Conservation (phyloP, 2,113 vertebrate species). For the Baryphthengus martii region DNA sequence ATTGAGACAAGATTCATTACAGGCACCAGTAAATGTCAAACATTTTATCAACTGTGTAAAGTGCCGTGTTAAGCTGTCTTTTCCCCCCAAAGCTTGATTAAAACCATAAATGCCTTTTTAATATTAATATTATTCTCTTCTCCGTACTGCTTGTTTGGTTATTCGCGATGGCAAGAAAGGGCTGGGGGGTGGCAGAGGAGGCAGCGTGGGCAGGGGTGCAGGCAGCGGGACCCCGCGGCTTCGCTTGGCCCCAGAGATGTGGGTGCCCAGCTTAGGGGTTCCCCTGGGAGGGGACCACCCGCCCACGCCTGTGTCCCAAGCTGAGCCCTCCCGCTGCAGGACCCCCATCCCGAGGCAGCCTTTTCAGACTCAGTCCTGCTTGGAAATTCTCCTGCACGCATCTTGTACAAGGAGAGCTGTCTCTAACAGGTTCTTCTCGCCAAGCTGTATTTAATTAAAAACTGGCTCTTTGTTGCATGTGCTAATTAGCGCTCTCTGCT, state of each 20-base stretch:
- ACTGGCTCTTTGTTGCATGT: background rate
- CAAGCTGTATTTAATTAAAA: conserved; percentile 56
- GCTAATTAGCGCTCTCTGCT: conserved; percentile 45
- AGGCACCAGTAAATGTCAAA: conserved; percentile 72
- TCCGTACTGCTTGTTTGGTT: background rate
- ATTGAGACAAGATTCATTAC: conserved; percentile 60
- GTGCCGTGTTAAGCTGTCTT: conserved; percentile 54
- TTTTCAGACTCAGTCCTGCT: background rate
- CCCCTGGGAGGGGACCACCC: too few relatives aligned
- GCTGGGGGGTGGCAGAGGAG: background rate
- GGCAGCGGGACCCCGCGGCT: rapidly evolving
- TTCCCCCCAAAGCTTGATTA: conserved; percentile 61
- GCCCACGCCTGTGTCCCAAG: background rate
- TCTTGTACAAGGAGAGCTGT: background rate
- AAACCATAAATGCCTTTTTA: conserved; percentile 63
- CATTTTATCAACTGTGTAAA: conserved; percentile 64
- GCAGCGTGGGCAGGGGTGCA: background rate
- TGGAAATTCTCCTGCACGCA: rapidly evolving
- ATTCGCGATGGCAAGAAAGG: background rate
- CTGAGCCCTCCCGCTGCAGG: rapidly evolving
- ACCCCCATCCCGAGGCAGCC: rapidly evolving
- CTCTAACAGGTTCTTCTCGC: background rate
- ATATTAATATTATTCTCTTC: conserved; percentile 54
- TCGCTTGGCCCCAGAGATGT: rapidly evolving
- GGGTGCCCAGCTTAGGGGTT: background rate